A percentile compares a stretch with the other conserved stretches of the same genome.
These are phyloP conservation scores for Desmodus rotundus DNA, from an alignment of 2,113 vertebrate genomes.

Conservation along the genomic window DNA sequence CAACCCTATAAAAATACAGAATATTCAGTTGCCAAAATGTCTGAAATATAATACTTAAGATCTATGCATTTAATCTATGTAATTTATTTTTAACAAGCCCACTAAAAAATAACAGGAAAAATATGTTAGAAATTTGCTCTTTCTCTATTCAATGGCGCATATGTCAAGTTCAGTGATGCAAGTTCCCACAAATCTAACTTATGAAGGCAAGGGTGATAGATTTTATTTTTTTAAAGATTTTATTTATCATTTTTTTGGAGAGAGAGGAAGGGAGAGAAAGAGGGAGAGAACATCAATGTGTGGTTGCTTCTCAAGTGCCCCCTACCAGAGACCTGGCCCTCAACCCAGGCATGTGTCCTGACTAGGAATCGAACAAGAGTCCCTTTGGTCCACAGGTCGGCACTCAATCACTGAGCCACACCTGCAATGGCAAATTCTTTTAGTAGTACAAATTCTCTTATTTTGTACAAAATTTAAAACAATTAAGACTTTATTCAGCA, in stretches of 20 bases:
- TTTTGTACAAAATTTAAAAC: not conserved
- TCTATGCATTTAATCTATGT: not conserved
- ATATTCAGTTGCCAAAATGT: not conserved
- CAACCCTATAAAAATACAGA: not conserved
- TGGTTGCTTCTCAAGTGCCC: too few species aligned
- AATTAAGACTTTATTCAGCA: not conserved
- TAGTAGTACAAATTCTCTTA: not conserved
- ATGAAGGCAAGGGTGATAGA: not conserved
- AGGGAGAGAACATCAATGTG: too few species aligned
- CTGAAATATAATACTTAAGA: not conserved
- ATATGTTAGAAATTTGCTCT: not conserved
- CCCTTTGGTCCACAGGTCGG: too few species aligned
- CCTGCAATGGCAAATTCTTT: not conserved
- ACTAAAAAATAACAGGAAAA: not conserved
- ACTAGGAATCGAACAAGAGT: too few species aligned
- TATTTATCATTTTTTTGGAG: too few species aligned
- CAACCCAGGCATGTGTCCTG: too few species aligned
- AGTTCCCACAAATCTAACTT: not conserved
- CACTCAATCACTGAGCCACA: too few species aligned
- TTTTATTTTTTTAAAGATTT: not conserved
- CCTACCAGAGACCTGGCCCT: too few species aligned
- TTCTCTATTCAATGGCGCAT: not conserved
- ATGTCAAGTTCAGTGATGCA: not conserved
- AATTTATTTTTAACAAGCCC: not conserved
- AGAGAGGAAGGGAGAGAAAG: too few species aligned